phyloP scores from a whole-genome alignment of 2,888 invertebrate species.

The Nysson spinosus region DNA sequence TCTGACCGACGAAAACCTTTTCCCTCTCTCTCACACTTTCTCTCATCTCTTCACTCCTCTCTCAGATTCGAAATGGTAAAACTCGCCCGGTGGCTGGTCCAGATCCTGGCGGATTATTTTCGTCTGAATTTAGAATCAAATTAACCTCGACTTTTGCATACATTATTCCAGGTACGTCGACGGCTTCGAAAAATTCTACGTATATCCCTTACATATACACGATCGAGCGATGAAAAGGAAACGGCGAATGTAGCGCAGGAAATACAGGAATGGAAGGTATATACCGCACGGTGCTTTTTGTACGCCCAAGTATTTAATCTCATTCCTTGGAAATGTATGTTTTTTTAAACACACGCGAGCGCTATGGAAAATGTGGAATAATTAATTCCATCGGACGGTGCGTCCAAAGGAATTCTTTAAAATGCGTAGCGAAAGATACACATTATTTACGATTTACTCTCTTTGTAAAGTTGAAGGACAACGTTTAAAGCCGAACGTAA shows the following conservation, averaged over 20 bases:
- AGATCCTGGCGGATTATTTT: slow-evolving; percentile 57
- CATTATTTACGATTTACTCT: background rate
- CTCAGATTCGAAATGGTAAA: slow-evolving; percentile 39
- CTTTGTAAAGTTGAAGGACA: no score
- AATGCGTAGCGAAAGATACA: no score
- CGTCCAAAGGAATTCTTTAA: no score
- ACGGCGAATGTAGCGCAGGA: background rate
- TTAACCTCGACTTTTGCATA: slow-evolving; percentile 62
- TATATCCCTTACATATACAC: background rate
- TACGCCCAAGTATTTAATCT: slow-evolving; percentile 22
- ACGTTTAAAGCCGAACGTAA: no score
- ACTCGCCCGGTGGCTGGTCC: slow-evolving; percentile 39
- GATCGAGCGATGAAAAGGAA: slow-evolving; percentile 2
- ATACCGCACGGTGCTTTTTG: slow-evolving; percentile 9
- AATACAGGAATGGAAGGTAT: slow-evolving; percentile 12
- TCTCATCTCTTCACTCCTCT: background rate
- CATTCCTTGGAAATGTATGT: background rate
- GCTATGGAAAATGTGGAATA: background rate
- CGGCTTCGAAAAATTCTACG: background rate
- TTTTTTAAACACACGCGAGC: background rate
- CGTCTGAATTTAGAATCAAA: slow-evolving; percentile 68
- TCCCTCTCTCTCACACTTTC: background rate
- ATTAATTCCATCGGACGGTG: no score
- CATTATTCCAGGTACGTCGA: slow-evolving; percentile 52
- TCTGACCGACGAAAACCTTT: slow-evolving; percentile 36